Evolutionary conservation across 2,113 vertebrate genomes (phyloP), one percentile per base, ranked within the genome.

Genomic region (Haemorhous mexicanus): DNA sequence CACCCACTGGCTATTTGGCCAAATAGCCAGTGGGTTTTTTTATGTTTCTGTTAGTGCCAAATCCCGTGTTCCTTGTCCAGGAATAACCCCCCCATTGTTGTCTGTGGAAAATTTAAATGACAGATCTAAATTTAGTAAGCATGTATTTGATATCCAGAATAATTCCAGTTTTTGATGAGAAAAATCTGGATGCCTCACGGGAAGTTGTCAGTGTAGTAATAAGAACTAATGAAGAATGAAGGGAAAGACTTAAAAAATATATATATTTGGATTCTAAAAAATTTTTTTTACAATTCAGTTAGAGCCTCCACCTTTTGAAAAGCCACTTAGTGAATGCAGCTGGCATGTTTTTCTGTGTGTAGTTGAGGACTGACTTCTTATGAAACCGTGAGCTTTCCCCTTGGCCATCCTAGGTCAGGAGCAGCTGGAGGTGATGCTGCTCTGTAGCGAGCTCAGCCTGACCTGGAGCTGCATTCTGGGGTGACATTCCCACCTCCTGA

Each of bases 161-260:
- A 55, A 72, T 94, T 94, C 76, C 39, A 64, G 10, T 69, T 89
- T 93, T 92, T 82, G 21, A 6, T 44, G 72, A 86, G 66, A 62
- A 94, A 73, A 69, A 74, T 76, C 18, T 44, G 39, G 22, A 16
- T 69, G 8, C 26, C 23, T 80, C 39, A 4, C 23, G 46, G 68
- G 53, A 55, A 21, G 41, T 47, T 83, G 46, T 61, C 63, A 39
- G 46, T 26, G 49, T 56, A 62, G n/a, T 55, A 32, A 7, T 81
- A 37, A 81, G 44, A 94, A 35, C 67, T 77, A 74, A 44, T n/a
- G 19, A 76, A 81, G 43, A 81, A 67, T 14, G 35, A 81, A 75
- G 73, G 84, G 59, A 87, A 52, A 62, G 32, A 43, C 73, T 24
- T 4, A 1, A 9, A 6, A 32, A 32, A 53, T 61, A 4, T 33